These are phyloP conservation scores for Corythoichthys intestinalis DNA, from an alignment of 2,113 vertebrate genomes.

Conservation along the genomic window DNA sequence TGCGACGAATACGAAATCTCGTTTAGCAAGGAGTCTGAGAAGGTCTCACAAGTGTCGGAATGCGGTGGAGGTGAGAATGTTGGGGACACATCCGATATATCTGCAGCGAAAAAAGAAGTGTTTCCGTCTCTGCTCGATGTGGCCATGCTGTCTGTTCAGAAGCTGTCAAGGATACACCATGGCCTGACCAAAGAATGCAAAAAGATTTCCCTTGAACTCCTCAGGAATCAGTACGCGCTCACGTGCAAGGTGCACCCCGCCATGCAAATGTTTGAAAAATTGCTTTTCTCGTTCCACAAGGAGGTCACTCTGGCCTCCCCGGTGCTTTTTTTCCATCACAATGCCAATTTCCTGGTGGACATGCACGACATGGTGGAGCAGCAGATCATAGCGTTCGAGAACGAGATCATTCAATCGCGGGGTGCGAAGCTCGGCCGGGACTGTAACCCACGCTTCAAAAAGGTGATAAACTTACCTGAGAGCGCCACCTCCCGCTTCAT, in stretches of 20 bases:
- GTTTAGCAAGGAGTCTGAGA: conserved; percentile 3
- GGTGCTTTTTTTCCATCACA: conserved; percentile 64
- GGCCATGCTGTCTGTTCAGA: conserved; percentile 65
- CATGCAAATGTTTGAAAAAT: conserved; percentile 60
- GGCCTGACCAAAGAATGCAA: conserved; percentile 45
- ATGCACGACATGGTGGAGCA: conserved; percentile 61
- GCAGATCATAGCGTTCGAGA: conserved; percentile 66
- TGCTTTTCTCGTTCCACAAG: conserved; percentile 18
- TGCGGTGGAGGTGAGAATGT: conserved; percentile 3
- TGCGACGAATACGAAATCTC: conserved; percentile 27
- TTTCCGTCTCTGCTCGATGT: conserved; percentile 67
- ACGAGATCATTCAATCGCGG: conserved; percentile 50
- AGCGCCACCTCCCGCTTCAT: conserved; percentile 72
- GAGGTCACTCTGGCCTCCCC: conserved; percentile 44
- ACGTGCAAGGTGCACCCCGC: conserved; percentile 59
- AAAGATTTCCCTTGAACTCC: conserved; percentile 59
- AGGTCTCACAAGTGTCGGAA: background rate
- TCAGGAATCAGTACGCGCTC: conserved; percentile 67
- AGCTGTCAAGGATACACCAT: conserved; percentile 55
- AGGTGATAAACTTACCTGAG: conserved; percentile 67
- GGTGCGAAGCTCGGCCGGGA: conserved; percentile 70
- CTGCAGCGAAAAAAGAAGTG: conserved; percentile 18
- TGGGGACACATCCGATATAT: background rate
- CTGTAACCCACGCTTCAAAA: conserved; percentile 59
- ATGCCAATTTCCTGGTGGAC: conserved; percentile 66